Evolutionary conservation across 2,888 invertebrate species (phyloP).

Genomic region (Alsophila aescularia): DNA sequence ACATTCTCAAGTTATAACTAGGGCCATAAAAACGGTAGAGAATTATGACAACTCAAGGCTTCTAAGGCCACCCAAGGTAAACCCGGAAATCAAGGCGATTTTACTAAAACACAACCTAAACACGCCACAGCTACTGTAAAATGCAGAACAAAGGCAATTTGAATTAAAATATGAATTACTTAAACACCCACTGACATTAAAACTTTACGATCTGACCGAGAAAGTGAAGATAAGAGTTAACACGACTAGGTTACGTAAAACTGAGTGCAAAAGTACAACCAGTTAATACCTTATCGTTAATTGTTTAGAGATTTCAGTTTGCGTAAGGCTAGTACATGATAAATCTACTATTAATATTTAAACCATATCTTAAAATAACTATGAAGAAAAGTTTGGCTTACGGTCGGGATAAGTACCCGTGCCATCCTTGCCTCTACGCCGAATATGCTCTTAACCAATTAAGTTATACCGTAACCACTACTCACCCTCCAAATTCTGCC

Average conservation of each 20-base stretch:
- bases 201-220: slow-evolving; percentile 25
- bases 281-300: not conserved
- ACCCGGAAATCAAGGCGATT: slow-evolving; percentile 40
- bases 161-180: slow-evolving; percentile 26
- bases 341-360: too few species aligned
- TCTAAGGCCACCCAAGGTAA: slow-evolving; percentile 36
- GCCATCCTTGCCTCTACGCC: too few species aligned
- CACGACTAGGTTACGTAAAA: slow-evolving; percentile 9
- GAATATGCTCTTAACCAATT: too few species aligned
- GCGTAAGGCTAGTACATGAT: too few species aligned
- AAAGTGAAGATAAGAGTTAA: slow-evolving; percentile 22
- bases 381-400: too few species aligned
- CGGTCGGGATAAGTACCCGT: too few species aligned
- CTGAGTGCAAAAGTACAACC: slow-evolving; percentile 16
- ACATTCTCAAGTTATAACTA: slow-evolving; percentile 34
- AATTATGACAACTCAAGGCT: slow-evolving; percentile 49
- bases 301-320: too few species aligned
- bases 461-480: too few species aligned
- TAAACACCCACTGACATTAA: slow-evolving; percentile 26
- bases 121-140: slow-evolving; percentile 42
- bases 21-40: slow-evolving; percentile 28
- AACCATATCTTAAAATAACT: too few species aligned
- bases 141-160: slow-evolving; percentile 25
- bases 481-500: too few species aligned
- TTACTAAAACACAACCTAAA: slow-evolving; percentile 40